Conservation (phyloP, 2,888 invertebrate species). For the Mystacides longicornis region DNA sequence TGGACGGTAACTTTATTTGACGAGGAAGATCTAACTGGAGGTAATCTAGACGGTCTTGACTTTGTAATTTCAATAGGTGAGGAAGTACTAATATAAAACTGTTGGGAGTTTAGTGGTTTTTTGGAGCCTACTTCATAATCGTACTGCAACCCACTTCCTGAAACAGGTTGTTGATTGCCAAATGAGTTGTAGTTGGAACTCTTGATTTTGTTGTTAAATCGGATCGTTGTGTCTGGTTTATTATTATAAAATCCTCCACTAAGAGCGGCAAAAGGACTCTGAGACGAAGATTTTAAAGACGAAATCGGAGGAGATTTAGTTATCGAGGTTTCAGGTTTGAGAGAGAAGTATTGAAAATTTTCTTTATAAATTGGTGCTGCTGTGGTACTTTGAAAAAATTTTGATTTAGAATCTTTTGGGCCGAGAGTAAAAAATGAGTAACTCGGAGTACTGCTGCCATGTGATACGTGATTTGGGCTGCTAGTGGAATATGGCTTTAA, state of each 20-base stretch:
- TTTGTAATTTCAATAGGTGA: neutral
- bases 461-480: conserved; percentile 7
- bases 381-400: conserved; percentile 25
- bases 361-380: conserved; percentile 20
- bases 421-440: conserved; percentile 40
- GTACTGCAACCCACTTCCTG: conserved; percentile 10
- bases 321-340: conserved; percentile 30
- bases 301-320: conserved; percentile 52
- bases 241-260: conserved; percentile 54
- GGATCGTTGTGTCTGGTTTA: conserved; percentile 24
- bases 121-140: conserved; percentile 25
- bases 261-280: conserved; percentile 37
- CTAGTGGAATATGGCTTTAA: conserved; percentile 13
- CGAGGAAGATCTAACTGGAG: neutral
- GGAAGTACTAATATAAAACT: neutral
- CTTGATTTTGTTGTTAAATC: conserved; percentile 18
- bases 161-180: conserved; percentile 14
- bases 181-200: conserved; percentile 14
- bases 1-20: neutral
- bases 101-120: conserved; percentile 23
- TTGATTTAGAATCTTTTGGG: conserved; percentile 27
- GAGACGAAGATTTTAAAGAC: conserved; percentile 39
- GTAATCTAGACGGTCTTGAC: neutral
- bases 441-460: conserved; percentile 28
- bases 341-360: conserved; percentile 23